Conservation (phyloP, 2,797 vertebrate genomes). For the Eulemur albifrons region DNA sequence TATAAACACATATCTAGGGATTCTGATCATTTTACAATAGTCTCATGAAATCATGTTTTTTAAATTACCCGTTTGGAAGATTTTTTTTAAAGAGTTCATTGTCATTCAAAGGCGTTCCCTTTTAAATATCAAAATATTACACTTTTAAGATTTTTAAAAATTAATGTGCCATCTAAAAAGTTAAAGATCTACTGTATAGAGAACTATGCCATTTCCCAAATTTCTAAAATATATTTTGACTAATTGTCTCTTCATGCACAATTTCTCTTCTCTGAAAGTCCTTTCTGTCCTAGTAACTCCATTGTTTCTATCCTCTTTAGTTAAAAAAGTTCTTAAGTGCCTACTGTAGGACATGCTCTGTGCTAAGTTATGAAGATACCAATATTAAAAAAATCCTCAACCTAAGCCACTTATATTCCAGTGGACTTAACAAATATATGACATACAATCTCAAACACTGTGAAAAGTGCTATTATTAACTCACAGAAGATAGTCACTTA, state of each 20-base stretch:
- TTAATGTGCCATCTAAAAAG: slow-evolving; percentile 52
- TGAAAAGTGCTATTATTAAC: background rate
- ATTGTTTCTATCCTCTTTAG: background rate
- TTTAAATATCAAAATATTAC: slow-evolving; percentile 76
- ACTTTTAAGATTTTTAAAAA: slow-evolving; percentile 48
- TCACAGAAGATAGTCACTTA: background rate
- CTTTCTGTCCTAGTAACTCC: background rate
- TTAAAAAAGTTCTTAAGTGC: background rate
- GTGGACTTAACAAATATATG: background rate
- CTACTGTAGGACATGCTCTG: background rate
- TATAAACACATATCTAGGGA: slow-evolving; percentile 31
- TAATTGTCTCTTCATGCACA: background rate
- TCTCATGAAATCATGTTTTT: slow-evolving; percentile 56
- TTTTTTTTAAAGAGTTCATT: background rate
- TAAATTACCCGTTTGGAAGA: slow-evolving; percentile 46
- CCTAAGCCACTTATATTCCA: slow-evolving; percentile 6
- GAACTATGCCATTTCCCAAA: slow-evolving; percentile 37
- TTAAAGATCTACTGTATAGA: slow-evolving; percentile 65
- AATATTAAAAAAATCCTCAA: background rate
- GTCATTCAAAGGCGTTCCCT: slow-evolving; percentile 62
- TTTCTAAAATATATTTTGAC: slow-evolving; percentile 39
- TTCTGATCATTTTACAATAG: slow-evolving; percentile 59
- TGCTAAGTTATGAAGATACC: background rate
- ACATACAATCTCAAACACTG: slow-evolving; percentile 12
- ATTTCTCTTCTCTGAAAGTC: background rate